Percentiles rank a stretch among this genome's conserved stretches.
phyloP scores from a whole-genome alignment of 2,113 vertebrate genomes.

The Columbina picui region DNA sequence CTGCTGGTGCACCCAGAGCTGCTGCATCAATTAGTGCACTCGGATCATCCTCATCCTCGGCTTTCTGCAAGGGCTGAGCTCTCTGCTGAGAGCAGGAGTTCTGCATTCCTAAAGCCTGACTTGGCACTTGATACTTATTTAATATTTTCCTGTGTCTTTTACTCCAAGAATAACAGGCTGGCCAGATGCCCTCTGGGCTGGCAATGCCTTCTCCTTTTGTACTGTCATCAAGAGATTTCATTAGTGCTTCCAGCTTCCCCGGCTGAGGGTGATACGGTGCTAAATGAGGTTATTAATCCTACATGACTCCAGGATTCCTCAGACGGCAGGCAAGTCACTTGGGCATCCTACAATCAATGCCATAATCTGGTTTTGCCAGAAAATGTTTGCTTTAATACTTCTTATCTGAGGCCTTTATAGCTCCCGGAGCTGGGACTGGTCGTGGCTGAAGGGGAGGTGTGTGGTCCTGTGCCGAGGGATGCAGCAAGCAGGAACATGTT shows the following conservation, averaged over 20 bases:
- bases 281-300: conserved; percentile 70
- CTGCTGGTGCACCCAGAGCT: accelerated
- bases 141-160: background rate
- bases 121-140: background rate
- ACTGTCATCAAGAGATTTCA: conserved; percentile 51
- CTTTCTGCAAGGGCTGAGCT: background rate
- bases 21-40: background rate
- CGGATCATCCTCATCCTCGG: background rate
- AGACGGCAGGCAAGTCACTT: conserved; percentile 51
- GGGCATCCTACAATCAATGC: conserved; percentile 60
- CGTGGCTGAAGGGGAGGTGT: background rate
- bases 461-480: background rate
- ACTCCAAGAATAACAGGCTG: background rate
- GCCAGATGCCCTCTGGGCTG: conserved; percentile 10
- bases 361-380: conserved; percentile 59
- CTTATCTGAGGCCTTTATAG: conserved; percentile 34
- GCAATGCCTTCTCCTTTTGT: background rate
- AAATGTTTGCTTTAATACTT: conserved; percentile 54
- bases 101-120: background rate
- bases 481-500: background rate
- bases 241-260: background rate
- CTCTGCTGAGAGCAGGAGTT: conserved; percentile 11
- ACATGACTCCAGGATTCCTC: conserved; percentile 27
- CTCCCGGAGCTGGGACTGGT: conserved; percentile 45
- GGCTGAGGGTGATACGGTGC: conserved; percentile 18